Base-by-base conservation (phyloP, 1,140 invertebrate genomes). In the Zaprionus lachaisei region DNA sequence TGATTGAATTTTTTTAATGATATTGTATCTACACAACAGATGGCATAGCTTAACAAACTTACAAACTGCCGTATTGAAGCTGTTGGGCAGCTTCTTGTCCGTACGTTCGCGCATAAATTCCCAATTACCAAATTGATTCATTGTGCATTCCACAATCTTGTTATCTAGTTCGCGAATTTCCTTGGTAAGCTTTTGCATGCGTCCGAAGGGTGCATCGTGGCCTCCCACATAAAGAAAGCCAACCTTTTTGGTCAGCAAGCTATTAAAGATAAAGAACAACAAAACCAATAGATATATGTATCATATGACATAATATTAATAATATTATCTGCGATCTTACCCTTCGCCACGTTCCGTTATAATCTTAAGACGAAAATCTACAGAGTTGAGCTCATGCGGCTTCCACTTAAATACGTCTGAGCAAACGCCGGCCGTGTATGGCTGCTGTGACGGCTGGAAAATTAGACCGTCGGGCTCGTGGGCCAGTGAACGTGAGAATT, bases 381-480 rank as follows among this genome's bases (percentile, higher is more conserved):
- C 96, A 3, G 98, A 99, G 93, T 99, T 99, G 84, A 98, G 94
- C 38, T 96, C 95, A 5, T 96, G 94, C 0, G 99, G 99, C 93
- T 99, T 99, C 99, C 99, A 99, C 93, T 99, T 99, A 2, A 99
- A 93, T 0, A 99, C 97, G 51, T 96, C 94, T n/a, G 94, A 92
- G 92, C 97, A 98, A 12, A 95, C 93, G 2, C 99, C 99, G 37
- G 96, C 87, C n/a, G 94, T 93, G 92, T 99, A 99, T 0, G 96
- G 95, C 95, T 98, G 93, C 20, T 95, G 94, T 0, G 96, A 95
- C 1, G 99, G 99, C 92, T 99, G 99, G 92, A 99, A 99, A 83
- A 99, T 98, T 0, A 99, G 94, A 54, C 99, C 99, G 93, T 99
- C 99, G 0, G 99, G 98, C 93, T 99, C 98, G 91, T 99, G 99